Evolutionary conservation across 2,113 vertebrate genomes (phyloP), one percentile per base, ranked within the genome.

Genomic region (Prionailurus bengalensis): DNA sequence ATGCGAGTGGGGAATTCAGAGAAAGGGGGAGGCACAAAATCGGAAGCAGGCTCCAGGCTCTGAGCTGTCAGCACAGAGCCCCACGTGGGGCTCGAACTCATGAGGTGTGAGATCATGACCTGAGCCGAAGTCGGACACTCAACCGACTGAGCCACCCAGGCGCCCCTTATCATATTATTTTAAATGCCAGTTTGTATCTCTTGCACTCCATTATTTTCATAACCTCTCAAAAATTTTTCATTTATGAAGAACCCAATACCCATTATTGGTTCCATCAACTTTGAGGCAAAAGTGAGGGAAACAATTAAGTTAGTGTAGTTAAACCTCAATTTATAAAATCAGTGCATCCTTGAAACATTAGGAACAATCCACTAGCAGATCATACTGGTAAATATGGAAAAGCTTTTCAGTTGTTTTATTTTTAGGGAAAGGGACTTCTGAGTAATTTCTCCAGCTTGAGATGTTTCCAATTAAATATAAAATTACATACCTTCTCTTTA

Each of bases 101-200:
- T 45, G 45, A 45, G 7, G 7, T 45, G 45, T 45, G 45, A 45
- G 45, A 45, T 45, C 45, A 45, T 45, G 45, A 45, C 45, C 45
- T 45, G 45, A 45, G 45, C 45, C 1, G 45, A 45, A 45, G 45
- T 45, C 8, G 45, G 45, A 45, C 45, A 45, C 8, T 45, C 45
- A 45, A 45, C 45, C 45, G 45, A 45, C 45, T 45, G 8, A 45
- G 45, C 45, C 45, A 45, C 1, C 45, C 45, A 45, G 45, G 8
- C 45, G 7, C 45, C 45, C 45, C 45, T 45, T 45, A 45, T 45
- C 45, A 45, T 45, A 45, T 45, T 45, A 45, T 45, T 45, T 45
- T 95, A 97, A 98, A 98, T 95, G 97, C 65, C 96, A 97, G 95
- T 97, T 93, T 97, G 80, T 98, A 97, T 98, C 98, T 98, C 97